Evolutionary conservation across 1,140 invertebrate species (phyloP), one percentile per base, ranked within the genome.

Genomic region (Lanistes nyassanus): DNA sequence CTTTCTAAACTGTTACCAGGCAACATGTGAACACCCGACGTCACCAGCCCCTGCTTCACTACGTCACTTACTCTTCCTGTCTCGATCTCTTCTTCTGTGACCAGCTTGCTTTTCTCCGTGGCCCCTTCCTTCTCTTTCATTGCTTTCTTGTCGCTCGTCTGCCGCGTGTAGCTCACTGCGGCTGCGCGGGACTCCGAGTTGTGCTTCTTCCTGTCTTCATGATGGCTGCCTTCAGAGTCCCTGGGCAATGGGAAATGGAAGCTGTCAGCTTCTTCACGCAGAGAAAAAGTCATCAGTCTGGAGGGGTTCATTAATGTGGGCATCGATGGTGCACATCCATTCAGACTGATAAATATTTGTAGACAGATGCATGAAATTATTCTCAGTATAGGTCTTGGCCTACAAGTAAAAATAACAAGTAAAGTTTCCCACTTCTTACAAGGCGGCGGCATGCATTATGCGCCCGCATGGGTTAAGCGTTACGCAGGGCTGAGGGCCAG

Each of bases 61-160:
- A 60, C 34, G 2, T 16, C 1, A 79, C 79, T 75, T 79, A 84
- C 84, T 74, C 76, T 80, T 47, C 82, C 83, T 26, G 70, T 36
- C 73, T 82, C 78, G 11, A 79, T 37, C 64, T 79, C 74, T 74
- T 84, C 82, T 34, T 85, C 83, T 39, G 80, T 77, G 26, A 81
- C 83, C 19, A 85, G 66, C 56, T 80, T 84, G 55, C 80, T 70
- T 26, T 71, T 68, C 13, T 77, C 70, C 56, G 26, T 29, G 16
- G 21, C 39, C 21, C 31, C 75, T 26, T 70, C 53, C 23, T 62
- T 39, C 26, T 31, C 37, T 42, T 23, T 37, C 62, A 31, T 23
- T 31, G 31, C 37, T 9, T 37, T 26, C 26, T 65, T 65, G n/a
- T 65, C 42, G 42, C 42, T 47, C 13, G 36, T 19, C 39, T 51